Base-by-base conservation (phyloP, 2,113 vertebrate genomes). In the Atractosteus spatula region DNA sequence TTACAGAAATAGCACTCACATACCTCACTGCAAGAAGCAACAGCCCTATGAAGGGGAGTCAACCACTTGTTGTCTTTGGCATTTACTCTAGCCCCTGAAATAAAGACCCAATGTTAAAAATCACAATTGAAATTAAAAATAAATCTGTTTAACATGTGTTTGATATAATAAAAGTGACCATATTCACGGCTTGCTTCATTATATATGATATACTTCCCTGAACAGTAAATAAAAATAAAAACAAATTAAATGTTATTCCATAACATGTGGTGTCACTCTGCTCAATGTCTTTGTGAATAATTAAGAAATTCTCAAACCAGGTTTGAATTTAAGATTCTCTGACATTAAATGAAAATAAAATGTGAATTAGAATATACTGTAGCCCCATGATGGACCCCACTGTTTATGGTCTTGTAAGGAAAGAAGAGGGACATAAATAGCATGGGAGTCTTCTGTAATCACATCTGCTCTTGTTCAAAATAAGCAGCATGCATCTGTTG, bases 51-150 rank as follows among this genome's bases (percentile, higher is more conserved):
- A 86, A 99, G 94, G 89, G 97, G 97, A 90, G 96, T 98, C 85
- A 99, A 95, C 97, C 97, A 99, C 92, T 98, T 99, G 93, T 94
- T 98, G 92, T 99, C 97, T 97, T 99, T 99, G 96, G 97, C 96
- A 95, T 99, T 99, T 92, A 98, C 97, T 94, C 97, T 95, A 88
- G 95, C 97, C 92, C 97, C 97, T 99, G 90, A 17, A 61, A 66
- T 7, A 56, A 3, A 68, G 14, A 59, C 29, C 29, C 29, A 29
- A 29, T 2, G 1, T 29, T 29, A 29, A 29, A 1, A 29, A 29
- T 29, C 29, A 29, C 29, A 29, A 29, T 29, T 29, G 2, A 29
- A 29, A 29, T 29, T 29, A 29, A 29, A 29, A 29, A 29, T 29
- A 1, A 29, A 29, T 29, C 29, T 29, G 29, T 29, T 29, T 29